Evolutionary conservation across 2,113 vertebrate genomes (phyloP).

Genomic region (Colistium nudipinnis): DNA sequence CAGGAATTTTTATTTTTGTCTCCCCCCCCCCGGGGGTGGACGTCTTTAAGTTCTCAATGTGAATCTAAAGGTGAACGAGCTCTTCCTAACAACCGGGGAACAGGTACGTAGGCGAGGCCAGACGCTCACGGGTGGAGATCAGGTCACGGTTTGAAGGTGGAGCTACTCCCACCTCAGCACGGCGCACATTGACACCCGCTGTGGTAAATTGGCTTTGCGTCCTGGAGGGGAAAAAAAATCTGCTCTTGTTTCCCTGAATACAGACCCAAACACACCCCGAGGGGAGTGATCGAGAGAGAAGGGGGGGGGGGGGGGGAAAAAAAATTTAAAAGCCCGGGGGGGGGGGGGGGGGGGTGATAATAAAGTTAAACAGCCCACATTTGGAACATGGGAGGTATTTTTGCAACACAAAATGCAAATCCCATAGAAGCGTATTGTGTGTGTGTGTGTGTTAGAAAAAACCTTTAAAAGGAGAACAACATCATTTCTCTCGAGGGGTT

Average conservation of each 20-base stretch:
- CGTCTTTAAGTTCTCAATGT: background rate
- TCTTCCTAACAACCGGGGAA: slow-evolving; percentile 1
- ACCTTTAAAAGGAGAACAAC: slow-evolving; percentile 24
- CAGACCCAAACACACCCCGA: no score
- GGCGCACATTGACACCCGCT: background rate
- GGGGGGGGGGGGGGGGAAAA: no score
- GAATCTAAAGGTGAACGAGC: slow-evolving; percentile 19
- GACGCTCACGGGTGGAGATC: slow-evolving; percentile 8
- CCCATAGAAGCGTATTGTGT: background rate
- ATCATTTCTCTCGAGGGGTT: slow-evolving; percentile 12
- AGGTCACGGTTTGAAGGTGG: slow-evolving; percentile 24
- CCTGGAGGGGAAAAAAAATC: slow-evolving; percentile 57
- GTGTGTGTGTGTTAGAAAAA: slow-evolving; percentile 27
- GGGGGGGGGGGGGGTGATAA: slow-evolving; percentile 6
- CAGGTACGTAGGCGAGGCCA: background rate
- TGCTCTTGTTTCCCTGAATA: slow-evolving; percentile 21
- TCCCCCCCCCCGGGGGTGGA: background rate
- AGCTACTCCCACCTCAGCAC: slow-evolving; percentile 10
- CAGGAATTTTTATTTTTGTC: background rate
- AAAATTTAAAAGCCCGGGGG: slow-evolving; percentile 43
- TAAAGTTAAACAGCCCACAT: slow-evolving; percentile 33
- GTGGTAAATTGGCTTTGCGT: background rate
- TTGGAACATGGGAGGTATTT: slow-evolving; percentile 28
- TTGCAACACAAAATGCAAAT: slow-evolving; percentile 42
- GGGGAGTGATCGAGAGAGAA: no score